Conservation (phyloP, 2,797 vertebrate genomes). For the Bryconaethiops microstoma region DNA sequence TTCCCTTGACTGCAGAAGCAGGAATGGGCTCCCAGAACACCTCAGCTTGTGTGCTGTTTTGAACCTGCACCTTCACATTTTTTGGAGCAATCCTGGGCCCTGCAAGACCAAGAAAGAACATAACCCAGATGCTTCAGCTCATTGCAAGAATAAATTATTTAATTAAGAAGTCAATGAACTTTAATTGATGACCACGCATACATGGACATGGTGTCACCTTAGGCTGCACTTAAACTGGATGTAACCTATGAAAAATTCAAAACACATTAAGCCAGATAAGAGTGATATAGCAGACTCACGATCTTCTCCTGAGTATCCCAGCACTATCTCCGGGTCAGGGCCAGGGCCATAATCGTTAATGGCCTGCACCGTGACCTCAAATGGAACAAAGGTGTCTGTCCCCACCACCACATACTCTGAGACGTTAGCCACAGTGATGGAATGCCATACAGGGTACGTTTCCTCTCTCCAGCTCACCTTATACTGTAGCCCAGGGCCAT, state of each 20-base stretch:
- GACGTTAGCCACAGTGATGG: slow-evolving; percentile 83
- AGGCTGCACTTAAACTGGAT: background rate
- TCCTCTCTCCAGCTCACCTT: slow-evolving; percentile 92
- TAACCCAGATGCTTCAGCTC: background rate
- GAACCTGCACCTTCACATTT: slow-evolving; percentile 80
- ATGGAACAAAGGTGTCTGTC: slow-evolving; percentile 87
- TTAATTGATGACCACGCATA: background rate
- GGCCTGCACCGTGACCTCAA: slow-evolving; percentile 92
- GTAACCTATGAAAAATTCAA: background rate
- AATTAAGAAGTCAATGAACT: background rate
- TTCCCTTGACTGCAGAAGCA: slow-evolving; percentile 80
- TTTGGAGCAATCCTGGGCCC: slow-evolving; percentile 88
- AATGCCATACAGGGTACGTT: slow-evolving; percentile 88
- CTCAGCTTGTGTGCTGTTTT: slow-evolving; percentile 88
- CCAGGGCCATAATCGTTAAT: slow-evolving; percentile 87
- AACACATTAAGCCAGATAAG: background rate
- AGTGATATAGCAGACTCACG: slow-evolving; percentile 77
- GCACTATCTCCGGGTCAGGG: slow-evolving; percentile 80
- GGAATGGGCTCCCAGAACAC: slow-evolving; percentile 91
- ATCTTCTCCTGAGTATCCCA: slow-evolving; percentile 93
- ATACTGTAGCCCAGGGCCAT: slow-evolving; percentile 92
- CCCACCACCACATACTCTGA: slow-evolving; percentile 87
- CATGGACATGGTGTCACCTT: no score
- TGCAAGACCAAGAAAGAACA: slow-evolving; percentile 58
- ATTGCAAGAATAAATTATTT: no score